Evolutionary conservation across 2,113 vertebrate species (phyloP).

Genomic region (Callopanchax toddi): DNA sequence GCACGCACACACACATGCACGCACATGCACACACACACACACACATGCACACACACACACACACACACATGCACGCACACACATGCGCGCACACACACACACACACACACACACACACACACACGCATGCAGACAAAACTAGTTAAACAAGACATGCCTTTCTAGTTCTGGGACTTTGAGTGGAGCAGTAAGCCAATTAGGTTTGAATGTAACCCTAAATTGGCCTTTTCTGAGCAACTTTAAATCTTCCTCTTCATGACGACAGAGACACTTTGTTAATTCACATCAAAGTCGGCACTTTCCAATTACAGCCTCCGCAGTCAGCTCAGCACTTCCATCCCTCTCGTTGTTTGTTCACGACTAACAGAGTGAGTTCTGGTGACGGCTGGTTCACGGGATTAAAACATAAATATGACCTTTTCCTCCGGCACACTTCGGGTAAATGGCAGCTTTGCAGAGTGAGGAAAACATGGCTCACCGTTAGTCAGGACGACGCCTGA

Average conservation of each 20-base stretch:
- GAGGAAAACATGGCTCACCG: slow-evolving; percentile 31
- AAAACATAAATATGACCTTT: slow-evolving; percentile 55
- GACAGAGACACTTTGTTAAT: slow-evolving; percentile 54
- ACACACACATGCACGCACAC: too few relatives aligned
- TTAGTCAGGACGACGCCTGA: slow-evolving; percentile 9
- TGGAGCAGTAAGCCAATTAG: slow-evolving; percentile 57
- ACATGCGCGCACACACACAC: too few relatives aligned
- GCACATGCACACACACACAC: too few relatives aligned
- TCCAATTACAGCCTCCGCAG: slow-evolving; percentile 51
- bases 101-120: too few relatives aligned
- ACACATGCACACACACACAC: too few relatives aligned
- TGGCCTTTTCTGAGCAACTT: slow-evolving; percentile 45
- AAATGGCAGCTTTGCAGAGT: slow-evolving; percentile 44
- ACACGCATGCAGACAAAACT: too few relatives aligned
- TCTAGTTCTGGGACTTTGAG: slow-evolving; percentile 31
- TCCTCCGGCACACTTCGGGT: slow-evolving; percentile 26
- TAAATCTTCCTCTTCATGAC: slow-evolving; percentile 34
- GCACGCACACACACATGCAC: too few relatives aligned
- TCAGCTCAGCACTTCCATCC: slow-evolving; percentile 15
- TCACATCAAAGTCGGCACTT: slow-evolving; percentile 64
- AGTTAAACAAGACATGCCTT: slow-evolving; percentile 38
- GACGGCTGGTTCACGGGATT: slow-evolving; percentile 25
- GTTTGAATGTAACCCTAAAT: slow-evolving; percentile 41
- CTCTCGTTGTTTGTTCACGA: slow-evolving; percentile 18
- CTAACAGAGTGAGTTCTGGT: slow-evolving; percentile 12